phyloP scores from a whole-genome alignment of 92 coral and sea anemone species.

The Parazoanthus swiftii region DNA sequence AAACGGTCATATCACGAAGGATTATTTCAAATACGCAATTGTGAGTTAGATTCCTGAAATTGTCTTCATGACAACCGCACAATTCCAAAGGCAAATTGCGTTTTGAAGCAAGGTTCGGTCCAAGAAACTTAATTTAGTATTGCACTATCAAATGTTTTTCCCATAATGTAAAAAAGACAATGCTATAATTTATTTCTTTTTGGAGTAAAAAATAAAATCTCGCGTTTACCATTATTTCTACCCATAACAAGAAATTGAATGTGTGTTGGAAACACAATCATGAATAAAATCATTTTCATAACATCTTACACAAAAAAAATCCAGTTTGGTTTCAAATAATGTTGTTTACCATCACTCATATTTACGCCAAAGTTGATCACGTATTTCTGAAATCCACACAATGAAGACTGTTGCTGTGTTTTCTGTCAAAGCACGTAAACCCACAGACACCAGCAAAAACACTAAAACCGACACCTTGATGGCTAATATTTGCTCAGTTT shows the following conservation, averaged over 20 bases:
- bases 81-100: too few species aligned
- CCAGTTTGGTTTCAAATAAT: background rate
- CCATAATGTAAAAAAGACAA: background rate
- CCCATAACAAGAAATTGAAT: background rate
- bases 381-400: background rate
- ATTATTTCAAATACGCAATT: too few species aligned
- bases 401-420: background rate
- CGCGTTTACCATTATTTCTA: background rate
- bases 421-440: background rate
- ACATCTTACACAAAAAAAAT: too few species aligned
- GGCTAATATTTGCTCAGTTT: conserved; percentile 1
- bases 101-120: background rate
- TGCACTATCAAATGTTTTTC: background rate
- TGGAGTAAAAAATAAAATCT: background rate
- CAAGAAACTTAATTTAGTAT: background rate
- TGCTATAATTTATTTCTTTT: background rate
- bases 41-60: too few species aligned
- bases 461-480: background rate
- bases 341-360: background rate
- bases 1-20: background rate
- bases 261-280: background rate
- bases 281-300: background rate
- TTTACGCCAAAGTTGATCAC: background rate
- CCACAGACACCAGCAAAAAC: background rate
- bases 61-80: too few species aligned